Conservation (phyloP, 2,888 invertebrate species). For the Caenorhabditis imperialis region DNA sequence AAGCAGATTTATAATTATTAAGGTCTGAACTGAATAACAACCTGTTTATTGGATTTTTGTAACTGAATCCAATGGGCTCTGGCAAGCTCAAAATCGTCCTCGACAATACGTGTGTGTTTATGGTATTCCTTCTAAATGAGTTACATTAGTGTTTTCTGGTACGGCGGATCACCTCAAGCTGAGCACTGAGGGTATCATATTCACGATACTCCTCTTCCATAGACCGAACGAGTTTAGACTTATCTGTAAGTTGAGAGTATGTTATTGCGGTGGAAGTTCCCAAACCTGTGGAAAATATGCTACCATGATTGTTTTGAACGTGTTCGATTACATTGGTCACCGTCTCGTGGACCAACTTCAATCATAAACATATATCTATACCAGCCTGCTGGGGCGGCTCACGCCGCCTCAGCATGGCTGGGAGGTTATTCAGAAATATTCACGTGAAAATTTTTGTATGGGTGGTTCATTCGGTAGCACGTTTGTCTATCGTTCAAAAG, state of each 20-base stretch:
- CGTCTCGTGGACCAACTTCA: slow-evolving; percentile 60
- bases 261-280: no score
- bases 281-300: slow-evolving; percentile 18
- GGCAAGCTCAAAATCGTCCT: slow-evolving; percentile 61
- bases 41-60: slow-evolving; percentile 73
- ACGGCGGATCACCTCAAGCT: slow-evolving; percentile 16
- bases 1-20: background rate
- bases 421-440: no score
- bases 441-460: no score
- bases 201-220: slow-evolving; percentile 29
- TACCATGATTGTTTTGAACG: slow-evolving; percentile 36
- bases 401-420: no score
- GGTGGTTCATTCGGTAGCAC: no score
- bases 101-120: slow-evolving; percentile 19
- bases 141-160: background rate
- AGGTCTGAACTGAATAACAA: slow-evolving; percentile 18
- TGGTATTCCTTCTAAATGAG: slow-evolving; percentile 35
- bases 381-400: no score
- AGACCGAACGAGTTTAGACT: background rate
- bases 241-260: no score
- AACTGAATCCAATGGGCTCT: slow-evolving; percentile 75
- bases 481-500: no score
- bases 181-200: slow-evolving; percentile 21
- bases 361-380: no score
- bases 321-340: slow-evolving; percentile 50